A percentile compares a stretch with the other conserved stretches of the same genome.
Conservation (phyloP, 1,140 invertebrate genomes). For the Drosophila quadrilineata region DNA sequence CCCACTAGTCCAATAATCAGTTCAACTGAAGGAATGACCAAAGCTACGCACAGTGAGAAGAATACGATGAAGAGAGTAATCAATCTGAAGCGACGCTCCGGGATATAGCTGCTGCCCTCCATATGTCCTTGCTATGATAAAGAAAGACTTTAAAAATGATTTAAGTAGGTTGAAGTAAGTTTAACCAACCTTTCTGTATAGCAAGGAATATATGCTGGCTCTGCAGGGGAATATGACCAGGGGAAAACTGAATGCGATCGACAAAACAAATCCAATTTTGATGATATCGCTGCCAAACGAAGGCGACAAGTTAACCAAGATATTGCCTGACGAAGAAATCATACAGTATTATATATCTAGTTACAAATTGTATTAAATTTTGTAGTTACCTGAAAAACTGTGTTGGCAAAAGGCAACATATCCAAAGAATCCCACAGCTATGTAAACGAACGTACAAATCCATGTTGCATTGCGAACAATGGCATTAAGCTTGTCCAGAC, state of each 20-base stretch:
- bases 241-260: slow-evolving; percentile 97
- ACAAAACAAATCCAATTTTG: slow-evolving; percentile 96
- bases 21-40: slow-evolving; percentile 94
- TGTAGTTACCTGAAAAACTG: slow-evolving; percentile 91
- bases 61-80: slow-evolving; percentile 90
- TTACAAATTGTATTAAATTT: neutral
- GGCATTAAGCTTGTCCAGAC: slow-evolving; percentile 93
- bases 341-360: neutral
- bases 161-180: neutral
- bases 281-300: slow-evolving; percentile 92
- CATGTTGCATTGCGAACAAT: slow-evolving; percentile 94
- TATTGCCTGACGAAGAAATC: slow-evolving; percentile 87
- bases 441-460: slow-evolving; percentile 93
- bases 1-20: slow-evolving; percentile 95
- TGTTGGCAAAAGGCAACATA: slow-evolving; percentile 95
- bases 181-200: slow-evolving; percentile 90
- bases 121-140: slow-evolving; percentile 77
- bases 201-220: slow-evolving; percentile 94
- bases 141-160: neutral
- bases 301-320: slow-evolving; percentile 91
- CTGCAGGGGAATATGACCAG: slow-evolving; percentile 98
- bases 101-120: slow-evolving; percentile 84
- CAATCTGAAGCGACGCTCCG: slow-evolving; percentile 89
- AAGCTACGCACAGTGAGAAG: slow-evolving; percentile 88
- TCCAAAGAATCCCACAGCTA: slow-evolving; percentile 95